Evolutionary conservation across 2,113 vertebrate species (phyloP), one percentile per base, ranked within the genome.

Genomic region (Procavia capensis): DNA sequence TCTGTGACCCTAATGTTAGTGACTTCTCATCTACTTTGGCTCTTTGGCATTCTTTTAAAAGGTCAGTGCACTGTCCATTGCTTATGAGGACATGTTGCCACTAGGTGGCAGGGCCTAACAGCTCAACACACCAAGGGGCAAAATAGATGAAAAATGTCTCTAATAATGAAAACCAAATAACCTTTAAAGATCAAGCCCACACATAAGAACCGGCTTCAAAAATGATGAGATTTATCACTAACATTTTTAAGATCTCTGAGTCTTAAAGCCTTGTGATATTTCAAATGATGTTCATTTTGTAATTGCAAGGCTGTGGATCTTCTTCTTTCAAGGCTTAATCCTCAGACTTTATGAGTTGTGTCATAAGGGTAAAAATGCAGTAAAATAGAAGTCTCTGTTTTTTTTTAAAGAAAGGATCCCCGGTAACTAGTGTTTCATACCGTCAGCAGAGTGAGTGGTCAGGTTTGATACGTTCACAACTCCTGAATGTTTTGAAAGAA

Each of bases 121-220:
- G 61, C 47, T 45, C 43, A 88, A 36, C 50, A 64, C 72, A 41
- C 41, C 0, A 27, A 82, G 59, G 57, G 39, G 45, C 78, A 91
- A 90, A 97, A 89, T 91, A 64, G 88, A 94, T 98, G 98, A 98
- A 95, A 98, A 98, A 98, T 98, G 97, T 93, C 97, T 97, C 95
- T 97, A 97, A 97, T 98, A 98, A 95, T 85, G 94, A 96, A 95
- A 98, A 96, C 90, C 97, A 97, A 97, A 97, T 97, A 98, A 98
- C 97, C 98, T 98, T 98, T 98, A 97, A 98, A 98, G 97, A 98
- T 98, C 97, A 97, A 96, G 94, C 74, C 95, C 80, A 57, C 89
- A 47, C 36, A 75, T 96, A 97, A 97, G 96, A 97, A 92, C 66
- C 43, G 16, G 59, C 97, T 97, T 97, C 81, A 91, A 95, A 95